phyloP scores from a whole-genome alignment of 2,797 vertebrate species.

The Amphiprion clarkii region DNA sequence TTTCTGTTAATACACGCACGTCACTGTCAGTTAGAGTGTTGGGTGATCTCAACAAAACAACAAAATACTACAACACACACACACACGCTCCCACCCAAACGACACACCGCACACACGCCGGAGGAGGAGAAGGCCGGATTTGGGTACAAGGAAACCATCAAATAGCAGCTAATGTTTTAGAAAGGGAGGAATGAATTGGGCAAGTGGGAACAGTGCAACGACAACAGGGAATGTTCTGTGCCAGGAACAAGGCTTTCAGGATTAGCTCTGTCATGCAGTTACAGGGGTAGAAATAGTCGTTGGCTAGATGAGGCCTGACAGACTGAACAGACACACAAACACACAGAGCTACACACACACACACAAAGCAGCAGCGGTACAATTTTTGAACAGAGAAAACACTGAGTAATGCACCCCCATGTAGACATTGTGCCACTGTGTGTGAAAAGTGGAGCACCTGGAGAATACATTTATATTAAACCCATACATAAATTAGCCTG shows the following conservation, averaged over 20 bases:
- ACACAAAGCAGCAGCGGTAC: slow-evolving; percentile 1
- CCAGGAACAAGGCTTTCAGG: slow-evolving; percentile 70
- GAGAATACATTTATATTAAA: slow-evolving; percentile 4
- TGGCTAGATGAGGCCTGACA: slow-evolving; percentile 66
- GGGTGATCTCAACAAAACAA: slow-evolving; percentile 56
- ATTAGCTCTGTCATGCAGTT: slow-evolving; percentile 71
- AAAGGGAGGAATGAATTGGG: slow-evolving; percentile 20
- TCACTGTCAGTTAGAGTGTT: slow-evolving; percentile 64
- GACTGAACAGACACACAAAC: slow-evolving; percentile 28
- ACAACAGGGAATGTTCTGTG: slow-evolving; percentile 61
- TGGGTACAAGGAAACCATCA: slow-evolving; percentile 28
- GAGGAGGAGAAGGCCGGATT: slow-evolving; percentile 1
- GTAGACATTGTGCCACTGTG: background rate
- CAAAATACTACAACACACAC: slow-evolving; percentile 18
- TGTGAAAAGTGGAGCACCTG: background rate
- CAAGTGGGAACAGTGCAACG: slow-evolving; percentile 33
- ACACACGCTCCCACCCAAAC: background rate
- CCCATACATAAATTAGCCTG: background rate
- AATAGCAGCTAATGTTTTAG: slow-evolving; percentile 38
- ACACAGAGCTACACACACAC: background rate
- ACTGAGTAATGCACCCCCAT: slow-evolving; percentile 11
- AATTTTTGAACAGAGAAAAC: slow-evolving; percentile 9
- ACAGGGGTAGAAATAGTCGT: slow-evolving; percentile 61
- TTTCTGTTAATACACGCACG: slow-evolving; percentile 68
- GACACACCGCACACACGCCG: background rate